Base-by-base conservation (phyloP, 2,113 vertebrate genomes). In the Verasper variegatus region DNA sequence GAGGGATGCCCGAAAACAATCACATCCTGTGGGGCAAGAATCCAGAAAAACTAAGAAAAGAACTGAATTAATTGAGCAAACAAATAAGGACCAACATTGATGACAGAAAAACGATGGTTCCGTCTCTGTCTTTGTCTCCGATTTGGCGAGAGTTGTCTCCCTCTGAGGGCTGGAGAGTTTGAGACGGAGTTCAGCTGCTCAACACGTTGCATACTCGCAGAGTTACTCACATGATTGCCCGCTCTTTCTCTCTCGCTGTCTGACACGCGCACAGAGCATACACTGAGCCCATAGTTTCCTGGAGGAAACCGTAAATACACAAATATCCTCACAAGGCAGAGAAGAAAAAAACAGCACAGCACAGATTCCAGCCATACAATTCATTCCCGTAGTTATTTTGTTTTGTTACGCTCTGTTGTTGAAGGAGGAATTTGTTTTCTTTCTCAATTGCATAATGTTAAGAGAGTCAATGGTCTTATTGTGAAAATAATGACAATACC, bases 201-300 rank as follows among this genome's bases (percentile, higher is more conserved):
- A 71, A 81, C 88, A 86, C 60, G 82, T 76, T 83, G 89, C 86
- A 81, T 69, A 82, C 84, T 63, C 71, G 76, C 72, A 14, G 76
- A 55, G 61, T 78, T 23, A 66, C 84, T 86, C 90, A 85, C 87
- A 84, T 71, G 71, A 68, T 87, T 0, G 24, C 70, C 24, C 1
- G 8, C 42, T 62, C 49, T 10, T 26, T 77, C 27, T 13, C 69
- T 4, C 71, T 58, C 15, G 18, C 37, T 17, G 23, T 61, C 45
- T 81, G 77, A 90, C 86, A 83, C 86, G 23, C 26, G 58, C 77
- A 56, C 78, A 54, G 7, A 82, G 74, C 74, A 72, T 35, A 86
- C 81, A 84, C 63, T 72, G 84, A 91, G 67, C 70, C 83, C 75
- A 80, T 94, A 85, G 88, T 71, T 97, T 97, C 96, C 96, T 96